phyloP scores from a whole-genome alignment of 2,888 invertebrate species.

The Agapetus fuscipes region DNA sequence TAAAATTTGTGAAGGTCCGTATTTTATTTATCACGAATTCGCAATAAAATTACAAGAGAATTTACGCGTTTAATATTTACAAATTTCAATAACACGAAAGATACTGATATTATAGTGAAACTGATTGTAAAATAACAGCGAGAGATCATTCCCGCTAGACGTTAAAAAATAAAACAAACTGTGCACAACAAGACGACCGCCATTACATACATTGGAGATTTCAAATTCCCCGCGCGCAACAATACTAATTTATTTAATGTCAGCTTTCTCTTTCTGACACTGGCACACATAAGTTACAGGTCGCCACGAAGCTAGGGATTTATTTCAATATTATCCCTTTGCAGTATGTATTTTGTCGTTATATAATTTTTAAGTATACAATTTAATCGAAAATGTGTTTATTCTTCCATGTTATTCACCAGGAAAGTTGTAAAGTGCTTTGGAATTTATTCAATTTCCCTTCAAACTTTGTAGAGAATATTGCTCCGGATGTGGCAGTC shows the following conservation, averaged over 20 bases:
- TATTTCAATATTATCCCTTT: slow-evolving; percentile 1
- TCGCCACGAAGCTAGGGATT: slow-evolving; percentile 5
- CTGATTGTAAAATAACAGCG: too few relatives aligned
- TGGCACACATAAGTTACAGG: slow-evolving; percentile 1
- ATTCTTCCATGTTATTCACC: not conserved
- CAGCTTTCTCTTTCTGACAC: slow-evolving; percentile 6
- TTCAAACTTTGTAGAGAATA: slow-evolving; percentile 3
- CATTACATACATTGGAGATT: not conserved
- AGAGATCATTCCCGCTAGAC: too few relatives aligned
- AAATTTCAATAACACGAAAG: too few relatives aligned
- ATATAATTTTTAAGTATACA: not conserved
- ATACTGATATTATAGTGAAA: too few relatives aligned
- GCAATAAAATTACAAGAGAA: not conserved
- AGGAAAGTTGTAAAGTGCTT: not conserved
- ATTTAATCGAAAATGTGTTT: not conserved
- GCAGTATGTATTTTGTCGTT: slow-evolving; percentile 2
- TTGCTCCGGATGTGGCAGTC: slow-evolving; percentile 5
- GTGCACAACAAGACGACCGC: too few relatives aligned
- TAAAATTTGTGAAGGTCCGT: not conserved
- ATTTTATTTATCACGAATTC: not conserved
- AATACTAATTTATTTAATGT: slow-evolving; percentile 6
- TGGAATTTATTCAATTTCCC: not conserved
- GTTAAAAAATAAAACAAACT: too few relatives aligned
- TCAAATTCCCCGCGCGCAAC: slow-evolving; percentile 14
- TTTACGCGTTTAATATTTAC: too few relatives aligned